Base-by-base conservation (phyloP, 2,888 invertebrate genomes). In the Pristionchus exspectatus region DNA sequence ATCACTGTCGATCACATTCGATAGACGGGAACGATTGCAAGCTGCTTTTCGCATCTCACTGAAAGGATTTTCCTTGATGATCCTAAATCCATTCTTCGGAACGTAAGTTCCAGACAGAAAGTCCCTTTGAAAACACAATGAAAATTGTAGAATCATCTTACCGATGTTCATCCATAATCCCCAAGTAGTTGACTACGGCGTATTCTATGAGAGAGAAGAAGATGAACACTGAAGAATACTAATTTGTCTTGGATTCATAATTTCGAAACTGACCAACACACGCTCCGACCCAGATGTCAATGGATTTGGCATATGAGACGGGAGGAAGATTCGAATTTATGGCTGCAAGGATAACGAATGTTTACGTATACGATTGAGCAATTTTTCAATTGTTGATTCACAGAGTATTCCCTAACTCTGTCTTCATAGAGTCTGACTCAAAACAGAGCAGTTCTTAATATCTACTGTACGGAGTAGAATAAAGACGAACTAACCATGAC, bases 321-420 rank as follows among this genome's bases (percentile, higher is more conserved):
- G 95, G 95, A 50, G 95, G 95, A 21, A 95, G 92, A 89, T 94
- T 95, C 24, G 94, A 93, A 90, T 95, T 95, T 90, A 95, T 94
- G 33, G 94, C 94, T 93, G 90, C 59, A 91, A 33, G 14, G 18
- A 14, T 33, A 72, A 24, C n/a, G 66, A 69, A 0, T 24, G 27
- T n/a, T n/a, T n/a, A n/a, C n/a, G n/a, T n/a, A n/a, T n/a, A n/a
- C n/a, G n/a, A n/a, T n/a, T n/a, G n/a, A n/a, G n/a, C n/a, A n/a
- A n/a, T n/a, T n/a, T n/a, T n/a, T n/a, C n/a, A n/a, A n/a, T n/a
- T n/a, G n/a, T n/a, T n/a, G n/a, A n/a, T n/a, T n/a, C n/a, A n/a
- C n/a, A n/a, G n/a, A n/a, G n/a, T n/a, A n/a, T n/a, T n/a, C n/a
- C n/a, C n/a, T n/a, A n/a, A n/a, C n/a, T n/a, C n/a, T n/a, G n/a